phyloP scores from a whole-genome alignment of 1,140 invertebrate genomes.

The Drosophila parabipectinata region DNA sequence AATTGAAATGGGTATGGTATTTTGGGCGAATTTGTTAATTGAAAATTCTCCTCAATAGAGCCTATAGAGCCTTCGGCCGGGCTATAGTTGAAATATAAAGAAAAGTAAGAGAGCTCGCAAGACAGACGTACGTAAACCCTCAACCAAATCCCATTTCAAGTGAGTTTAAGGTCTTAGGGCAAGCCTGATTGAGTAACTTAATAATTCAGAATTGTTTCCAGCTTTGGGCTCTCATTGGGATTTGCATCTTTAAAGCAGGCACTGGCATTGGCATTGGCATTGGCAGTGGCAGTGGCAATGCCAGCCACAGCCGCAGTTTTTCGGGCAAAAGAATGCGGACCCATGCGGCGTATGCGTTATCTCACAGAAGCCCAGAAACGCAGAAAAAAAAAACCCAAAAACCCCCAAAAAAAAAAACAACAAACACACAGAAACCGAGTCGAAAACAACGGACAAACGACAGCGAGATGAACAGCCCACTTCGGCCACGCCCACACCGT shows the following conservation, averaged over 20 bases:
- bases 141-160: constrained; percentile 53
- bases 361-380: constrained; percentile 9
- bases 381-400: too few species aligned
- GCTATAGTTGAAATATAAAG: not conserved
- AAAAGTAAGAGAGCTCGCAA: constrained; percentile 6
- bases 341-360: constrained; percentile 59
- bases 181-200: constrained; percentile 52
- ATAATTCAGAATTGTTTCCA: constrained; percentile 54
- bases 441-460: not conserved
- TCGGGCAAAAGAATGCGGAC: constrained; percentile 4
- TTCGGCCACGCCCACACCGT: constrained; percentile 30
- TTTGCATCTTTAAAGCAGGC: constrained; percentile 44
- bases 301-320: not conserved
- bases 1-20: not conserved
- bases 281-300: not conserved
- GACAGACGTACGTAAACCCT: constrained; percentile 41
- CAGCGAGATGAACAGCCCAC: constrained; percentile 13
- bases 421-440: not conserved
- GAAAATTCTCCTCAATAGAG: constrained; percentile 27
- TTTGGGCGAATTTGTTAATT: constrained; percentile 35
- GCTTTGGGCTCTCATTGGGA: constrained; percentile 35
- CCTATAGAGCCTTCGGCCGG: not conserved
- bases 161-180: constrained; percentile 53
- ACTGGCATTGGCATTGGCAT: not conserved
- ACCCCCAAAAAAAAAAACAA: not conserved